These are phyloP conservation scores for Pocillopora grandis DNA, from an alignment of 92 coral and sea anemone species.

Conservation along the genomic window DNA sequence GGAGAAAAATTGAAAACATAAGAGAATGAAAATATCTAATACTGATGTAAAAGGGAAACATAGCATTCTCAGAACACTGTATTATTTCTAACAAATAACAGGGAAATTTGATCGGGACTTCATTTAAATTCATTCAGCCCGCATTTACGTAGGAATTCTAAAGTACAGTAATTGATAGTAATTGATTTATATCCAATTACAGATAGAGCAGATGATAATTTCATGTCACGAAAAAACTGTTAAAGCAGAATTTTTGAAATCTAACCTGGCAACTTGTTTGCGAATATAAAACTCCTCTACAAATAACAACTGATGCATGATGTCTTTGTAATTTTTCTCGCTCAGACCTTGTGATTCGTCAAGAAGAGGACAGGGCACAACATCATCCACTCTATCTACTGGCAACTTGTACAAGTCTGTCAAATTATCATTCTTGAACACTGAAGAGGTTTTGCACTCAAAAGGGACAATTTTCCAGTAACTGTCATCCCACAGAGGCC, in stretches of 20 bases:
- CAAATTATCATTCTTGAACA: slow-evolving; percentile 17
- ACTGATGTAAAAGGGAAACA: too few species aligned
- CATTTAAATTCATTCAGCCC: too few species aligned
- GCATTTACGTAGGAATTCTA: too few species aligned
- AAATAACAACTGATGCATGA: slow-evolving; percentile 70
- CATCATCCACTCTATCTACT: slow-evolving; percentile 20
- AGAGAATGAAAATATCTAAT: too few species aligned
- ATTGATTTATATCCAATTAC: too few species aligned
- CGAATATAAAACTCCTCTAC: slow-evolving; percentile 69
- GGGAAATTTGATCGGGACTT: too few species aligned
- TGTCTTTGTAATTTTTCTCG: slow-evolving; percentile 46
- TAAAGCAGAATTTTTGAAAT: neutral
- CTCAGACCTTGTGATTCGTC: slow-evolving; percentile 24
- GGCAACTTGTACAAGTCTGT: slow-evolving; percentile 45
- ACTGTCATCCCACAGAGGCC: slow-evolving; percentile 43
- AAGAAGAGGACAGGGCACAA: slow-evolving; percentile 35
- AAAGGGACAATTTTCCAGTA: slow-evolving; percentile 36
- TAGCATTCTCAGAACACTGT: too few species aligned
- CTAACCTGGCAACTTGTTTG: slow-evolving; percentile 62
- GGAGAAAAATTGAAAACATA: too few species aligned
- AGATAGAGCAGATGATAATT: too few species aligned
- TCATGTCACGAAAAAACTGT: too few species aligned
- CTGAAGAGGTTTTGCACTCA: slow-evolving; percentile 31
- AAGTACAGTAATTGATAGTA: too few species aligned
- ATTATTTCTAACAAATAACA: too few species aligned